Evolutionary conservation across 2,888 invertebrate genomes (phyloP).

Genomic region (Geotrupes spiniger): DNA sequence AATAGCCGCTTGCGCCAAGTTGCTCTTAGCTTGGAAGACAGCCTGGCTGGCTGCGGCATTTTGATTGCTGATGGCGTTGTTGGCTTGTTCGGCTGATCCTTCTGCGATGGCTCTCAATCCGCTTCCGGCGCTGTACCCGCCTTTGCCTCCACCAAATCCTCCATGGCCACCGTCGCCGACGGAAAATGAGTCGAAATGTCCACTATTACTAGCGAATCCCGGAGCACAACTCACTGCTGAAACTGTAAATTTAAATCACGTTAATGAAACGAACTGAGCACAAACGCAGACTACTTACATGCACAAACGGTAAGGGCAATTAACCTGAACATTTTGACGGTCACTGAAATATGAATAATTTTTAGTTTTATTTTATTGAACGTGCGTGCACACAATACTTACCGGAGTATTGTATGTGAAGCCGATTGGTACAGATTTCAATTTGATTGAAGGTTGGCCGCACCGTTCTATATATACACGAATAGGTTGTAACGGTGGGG

Average conservation of each 20-base stretch:
- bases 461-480: too few species aligned
- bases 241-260: background rate
- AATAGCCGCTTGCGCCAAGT: constrained; percentile 65
- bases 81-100: constrained; percentile 67
- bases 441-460: too few species aligned
- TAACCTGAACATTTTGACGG: constrained; percentile 4
- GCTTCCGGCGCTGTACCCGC: constrained; percentile 58
- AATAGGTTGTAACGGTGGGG: too few species aligned
- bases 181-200: constrained; percentile 17
- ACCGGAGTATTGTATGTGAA: too few species aligned
- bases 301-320: background rate
- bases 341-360: background rate
- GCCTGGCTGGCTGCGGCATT: constrained; percentile 56
- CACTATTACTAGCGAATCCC: background rate
- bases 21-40: constrained; percentile 68
- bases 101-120: constrained; percentile 62
- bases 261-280: background rate
- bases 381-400: too few species aligned
- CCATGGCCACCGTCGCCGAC: constrained; percentile 23
- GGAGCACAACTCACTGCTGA: background rate
- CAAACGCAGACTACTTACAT: background rate
- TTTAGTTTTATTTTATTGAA: too few species aligned
- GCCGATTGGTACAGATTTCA: too few species aligned
- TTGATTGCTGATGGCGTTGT: constrained; percentile 62
- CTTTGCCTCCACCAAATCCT: constrained; percentile 38